Percentiles rank a stretch among this genome's conserved stretches.
These are phyloP conservation scores for Oreotrochilus melanogaster DNA, from an alignment of 2,113 vertebrate species.

Conservation along the genomic window DNA sequence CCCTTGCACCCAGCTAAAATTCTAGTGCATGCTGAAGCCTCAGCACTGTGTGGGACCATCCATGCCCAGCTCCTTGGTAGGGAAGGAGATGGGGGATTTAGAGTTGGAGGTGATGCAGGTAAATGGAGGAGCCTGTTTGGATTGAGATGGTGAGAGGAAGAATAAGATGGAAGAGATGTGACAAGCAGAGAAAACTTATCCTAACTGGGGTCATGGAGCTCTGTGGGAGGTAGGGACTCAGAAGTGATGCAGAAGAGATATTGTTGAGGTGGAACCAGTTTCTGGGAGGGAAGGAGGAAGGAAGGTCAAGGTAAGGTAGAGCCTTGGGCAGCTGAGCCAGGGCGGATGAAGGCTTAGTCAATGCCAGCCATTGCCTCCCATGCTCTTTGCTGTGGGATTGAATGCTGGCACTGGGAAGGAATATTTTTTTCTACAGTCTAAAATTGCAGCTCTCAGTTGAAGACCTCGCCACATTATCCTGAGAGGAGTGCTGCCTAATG, in stretches of 20 bases:
- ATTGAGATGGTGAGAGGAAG: background rate
- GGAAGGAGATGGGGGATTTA: background rate
- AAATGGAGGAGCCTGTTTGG: background rate
- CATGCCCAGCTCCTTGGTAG: too few relatives aligned
- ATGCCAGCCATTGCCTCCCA: background rate
- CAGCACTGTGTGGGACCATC: background rate
- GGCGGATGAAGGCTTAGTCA: background rate
- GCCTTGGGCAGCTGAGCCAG: background rate
- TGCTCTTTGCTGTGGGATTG: background rate
- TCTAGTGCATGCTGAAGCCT: background rate
- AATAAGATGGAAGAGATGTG: background rate
- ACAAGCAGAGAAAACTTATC: background rate
- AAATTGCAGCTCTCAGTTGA: background rate
- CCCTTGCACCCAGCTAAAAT: background rate
- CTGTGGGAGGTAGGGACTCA: background rate
- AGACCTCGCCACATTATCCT: background rate
- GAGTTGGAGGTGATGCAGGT: background rate
- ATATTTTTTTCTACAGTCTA: background rate
- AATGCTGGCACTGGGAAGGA: background rate
- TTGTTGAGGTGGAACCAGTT: background rate
- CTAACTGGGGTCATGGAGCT: background rate
- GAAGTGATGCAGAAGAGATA: background rate
- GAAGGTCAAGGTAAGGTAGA: background rate
- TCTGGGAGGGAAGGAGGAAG: background rate
- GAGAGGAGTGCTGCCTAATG: conserved; percentile 32